Evolutionary conservation across 2,888 invertebrate species (phyloP).

Genomic region (Conistra vaccinii): DNA sequence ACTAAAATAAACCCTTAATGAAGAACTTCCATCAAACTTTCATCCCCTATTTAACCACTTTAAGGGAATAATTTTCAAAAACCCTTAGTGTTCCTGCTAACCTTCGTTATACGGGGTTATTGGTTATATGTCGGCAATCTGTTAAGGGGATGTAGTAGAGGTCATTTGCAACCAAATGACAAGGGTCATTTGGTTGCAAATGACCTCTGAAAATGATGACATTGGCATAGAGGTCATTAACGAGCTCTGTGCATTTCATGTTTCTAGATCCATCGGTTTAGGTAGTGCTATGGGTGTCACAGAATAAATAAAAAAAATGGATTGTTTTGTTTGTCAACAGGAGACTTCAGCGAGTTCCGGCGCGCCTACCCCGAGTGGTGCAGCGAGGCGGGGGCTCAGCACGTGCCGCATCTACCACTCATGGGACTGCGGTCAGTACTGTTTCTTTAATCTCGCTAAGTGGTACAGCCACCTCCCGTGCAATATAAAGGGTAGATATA

Average conservation of each 20-base stretch:
- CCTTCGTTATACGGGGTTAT: too few species aligned
- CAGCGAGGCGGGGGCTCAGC: constrained; percentile 94
- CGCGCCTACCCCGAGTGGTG: constrained; percentile 97
- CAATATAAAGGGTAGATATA: neutral
- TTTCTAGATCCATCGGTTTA: neutral
- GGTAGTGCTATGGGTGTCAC: too few species aligned
- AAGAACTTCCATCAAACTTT: too few species aligned
- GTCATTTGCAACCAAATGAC: too few species aligned
- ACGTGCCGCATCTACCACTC: constrained; percentile 90
- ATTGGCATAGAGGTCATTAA: too few species aligned
- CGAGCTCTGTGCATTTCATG: neutral
- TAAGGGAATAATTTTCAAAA: too few species aligned
- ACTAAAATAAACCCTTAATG: neutral
- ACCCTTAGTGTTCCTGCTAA: too few species aligned
- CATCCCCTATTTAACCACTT: too few species aligned
- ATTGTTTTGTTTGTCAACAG: constrained; percentile 85
- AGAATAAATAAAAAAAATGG: neutral
- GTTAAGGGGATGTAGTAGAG: too few species aligned
- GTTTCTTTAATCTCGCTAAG: neutral
- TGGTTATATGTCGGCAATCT: too few species aligned
- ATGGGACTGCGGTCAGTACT: constrained; percentile 88
- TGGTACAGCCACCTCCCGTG: neutral
- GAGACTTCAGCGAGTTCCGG: constrained; percentile 96
- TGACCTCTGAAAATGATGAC: too few species aligned
- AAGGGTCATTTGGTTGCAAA: too few species aligned